Base-by-base conservation (phyloP, 2,888 invertebrate species). In the Bibio marci region DNA sequence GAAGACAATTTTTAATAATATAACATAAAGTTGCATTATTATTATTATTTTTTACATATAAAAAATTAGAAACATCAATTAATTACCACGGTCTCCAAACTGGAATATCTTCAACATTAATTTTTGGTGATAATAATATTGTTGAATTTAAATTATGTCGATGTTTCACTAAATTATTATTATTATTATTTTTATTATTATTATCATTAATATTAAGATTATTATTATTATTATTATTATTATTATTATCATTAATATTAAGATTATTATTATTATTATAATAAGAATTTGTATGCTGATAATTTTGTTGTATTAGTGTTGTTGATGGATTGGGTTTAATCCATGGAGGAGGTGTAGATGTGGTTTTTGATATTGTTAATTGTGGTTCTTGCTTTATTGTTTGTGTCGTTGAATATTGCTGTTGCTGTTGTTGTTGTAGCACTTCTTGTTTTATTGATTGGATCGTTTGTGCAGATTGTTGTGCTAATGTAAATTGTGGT, bases 61-160 rank as follows among this genome's bases (percentile, higher is more conserved):
- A n/a, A n/a, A n/a, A n/a, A n/a, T n/a, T n/a, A n/a, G n/a, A n/a
- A n/a, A n/a, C n/a, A n/a, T n/a, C n/a, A n/a, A n/a, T n/a, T n/a
- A n/a, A n/a, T 46, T 37, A 48, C 47, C 47, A 47, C 19, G 47
- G 47, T 42, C 47, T 38, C 47, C 47, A 47, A 30, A 47, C 47
- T 34, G 43, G 42, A 15, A 25, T 26, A 14, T 38, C 35, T 12
- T 41, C 41, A 13, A 36, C 31, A 14, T 35, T 30, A 12, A 39
- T 35, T 17, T 36, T 37, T 27, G 38, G 41, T 26, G 41, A 37
- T 7, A 39, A 27, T 11, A 33, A 35, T 28, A 14, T 13, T 38
- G 48, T 45, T 46, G 38, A 31, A 6, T 4, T 22, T 22, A 8
- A 22, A 6, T 6, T 6, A 6, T 4, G 22, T 22, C 22, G 22